These are phyloP conservation scores for Propithecus deckenii DNA, from an alignment of 2,797 vertebrate species.

Conservation along the genomic window DNA sequence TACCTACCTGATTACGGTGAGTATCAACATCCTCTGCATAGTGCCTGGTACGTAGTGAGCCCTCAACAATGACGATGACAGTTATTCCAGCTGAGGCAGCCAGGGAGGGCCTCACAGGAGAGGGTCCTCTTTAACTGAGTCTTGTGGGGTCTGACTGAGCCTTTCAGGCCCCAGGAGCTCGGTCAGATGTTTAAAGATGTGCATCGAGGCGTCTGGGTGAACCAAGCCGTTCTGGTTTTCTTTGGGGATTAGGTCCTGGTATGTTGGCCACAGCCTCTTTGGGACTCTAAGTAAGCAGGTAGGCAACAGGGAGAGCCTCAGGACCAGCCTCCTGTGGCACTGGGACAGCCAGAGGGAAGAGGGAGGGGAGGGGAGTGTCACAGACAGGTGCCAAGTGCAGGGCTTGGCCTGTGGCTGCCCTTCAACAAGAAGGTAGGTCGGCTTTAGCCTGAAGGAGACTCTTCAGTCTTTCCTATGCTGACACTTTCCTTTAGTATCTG, in stretches of 20 bases:
- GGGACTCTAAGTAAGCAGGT: background rate
- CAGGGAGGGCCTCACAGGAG: background rate
- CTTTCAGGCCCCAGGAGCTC: background rate
- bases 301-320: background rate
- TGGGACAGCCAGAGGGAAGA: background rate
- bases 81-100: background rate
- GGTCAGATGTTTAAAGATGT: background rate
- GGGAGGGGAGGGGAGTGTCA: accelerated
- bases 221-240: background rate
- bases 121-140: background rate
- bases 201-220: background rate
- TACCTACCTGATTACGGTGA: background rate
- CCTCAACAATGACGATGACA: background rate
- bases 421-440: background rate
- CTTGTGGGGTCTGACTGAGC: background rate
- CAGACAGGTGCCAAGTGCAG: background rate
- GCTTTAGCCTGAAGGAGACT: background rate
- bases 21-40: background rate
- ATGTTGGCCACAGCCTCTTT: background rate
- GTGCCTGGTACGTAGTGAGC: background rate
- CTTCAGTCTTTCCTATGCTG: background rate
- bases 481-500: background rate
- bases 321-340: background rate
- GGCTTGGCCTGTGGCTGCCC: accelerated
- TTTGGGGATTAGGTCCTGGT: background rate